phyloP scores from a whole-genome alignment of 1,140 invertebrate species.

The Bombus confusus region DNA sequence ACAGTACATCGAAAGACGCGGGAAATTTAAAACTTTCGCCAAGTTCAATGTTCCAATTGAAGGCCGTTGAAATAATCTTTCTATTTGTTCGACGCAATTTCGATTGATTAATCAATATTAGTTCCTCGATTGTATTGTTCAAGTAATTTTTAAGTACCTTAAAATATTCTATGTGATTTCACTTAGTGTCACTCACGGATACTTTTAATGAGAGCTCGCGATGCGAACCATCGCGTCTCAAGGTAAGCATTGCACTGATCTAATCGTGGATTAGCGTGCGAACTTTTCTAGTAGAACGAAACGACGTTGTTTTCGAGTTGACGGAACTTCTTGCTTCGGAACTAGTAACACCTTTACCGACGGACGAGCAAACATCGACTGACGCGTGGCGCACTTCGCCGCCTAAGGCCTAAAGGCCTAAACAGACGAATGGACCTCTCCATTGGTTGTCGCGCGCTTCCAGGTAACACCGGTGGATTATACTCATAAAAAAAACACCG shows the following conservation, averaged over 20 bases:
- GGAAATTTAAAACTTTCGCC: not conserved
- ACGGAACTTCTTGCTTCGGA: too few relatives aligned
- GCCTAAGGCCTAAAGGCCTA: conserved; percentile 8
- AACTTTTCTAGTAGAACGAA: not conserved
- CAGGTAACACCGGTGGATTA: conserved; percentile 39
- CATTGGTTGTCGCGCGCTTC: conserved; percentile 39
- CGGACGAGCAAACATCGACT: conserved; percentile 63
- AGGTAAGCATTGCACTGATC: not conserved
- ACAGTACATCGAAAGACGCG: not conserved
- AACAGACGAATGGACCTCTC: conserved; percentile 51
- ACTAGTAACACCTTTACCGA: conserved; percentile 51
- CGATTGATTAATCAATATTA: not conserved
- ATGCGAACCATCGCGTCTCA: not conserved
- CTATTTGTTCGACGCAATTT: not conserved
- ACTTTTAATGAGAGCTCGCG: not conserved
- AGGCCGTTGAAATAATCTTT: not conserved
- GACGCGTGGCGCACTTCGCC: conserved; percentile 52
- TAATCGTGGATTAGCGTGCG: conserved; percentile 14
- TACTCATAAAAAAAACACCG: conserved; percentile 17
- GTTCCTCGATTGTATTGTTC: not conserved
- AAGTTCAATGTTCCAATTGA: too few relatives aligned
- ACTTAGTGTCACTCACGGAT: not conserved
- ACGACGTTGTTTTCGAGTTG: conserved; percentile 18
- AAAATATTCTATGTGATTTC: not conserved
- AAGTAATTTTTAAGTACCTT: not conserved